phyloP scores from a whole-genome alignment of 2,888 invertebrate species.

The Autographa pulchrina region DNA sequence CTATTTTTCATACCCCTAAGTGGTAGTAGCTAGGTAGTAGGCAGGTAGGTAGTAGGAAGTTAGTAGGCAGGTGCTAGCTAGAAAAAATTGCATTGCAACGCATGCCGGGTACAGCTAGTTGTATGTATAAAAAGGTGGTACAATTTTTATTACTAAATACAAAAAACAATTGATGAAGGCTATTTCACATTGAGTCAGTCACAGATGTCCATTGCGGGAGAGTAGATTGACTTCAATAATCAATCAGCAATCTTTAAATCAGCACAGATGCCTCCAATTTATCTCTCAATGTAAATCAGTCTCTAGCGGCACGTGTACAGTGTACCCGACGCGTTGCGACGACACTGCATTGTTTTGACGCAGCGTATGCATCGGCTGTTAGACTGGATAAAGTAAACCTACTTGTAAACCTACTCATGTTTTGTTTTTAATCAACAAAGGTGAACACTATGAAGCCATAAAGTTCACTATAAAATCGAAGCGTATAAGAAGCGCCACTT shows the following conservation, averaged over 20 bases:
- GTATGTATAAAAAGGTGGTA: no score
- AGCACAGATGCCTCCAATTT: neutral
- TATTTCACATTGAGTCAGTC: neutral
- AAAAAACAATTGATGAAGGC: neutral
- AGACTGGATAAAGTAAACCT: no score
- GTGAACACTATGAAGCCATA: neutral
- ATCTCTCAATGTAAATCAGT: neutral
- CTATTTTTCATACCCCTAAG: no score
- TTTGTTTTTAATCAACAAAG: neutral
- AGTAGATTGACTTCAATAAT: neutral
- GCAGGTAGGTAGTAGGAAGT: no score
- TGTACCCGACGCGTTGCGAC: neutral
- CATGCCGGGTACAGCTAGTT: no score
- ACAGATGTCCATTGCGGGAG: neutral
- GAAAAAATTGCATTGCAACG: no score
- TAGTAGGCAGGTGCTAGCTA: no score
- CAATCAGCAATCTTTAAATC: neutral
- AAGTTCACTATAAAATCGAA: conserved; percentile 12
- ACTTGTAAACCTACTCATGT: neutral
- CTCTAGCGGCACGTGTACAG: neutral
- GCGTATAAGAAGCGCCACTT: conserved; percentile 44
- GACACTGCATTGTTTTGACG: neutral
- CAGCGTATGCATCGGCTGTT: neutral
- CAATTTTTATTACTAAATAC: no score
- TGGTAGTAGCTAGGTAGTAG: no score